Base-by-base conservation (phyloP, 1,140 invertebrate species). In the Ostrea denselamellosa region DNA sequence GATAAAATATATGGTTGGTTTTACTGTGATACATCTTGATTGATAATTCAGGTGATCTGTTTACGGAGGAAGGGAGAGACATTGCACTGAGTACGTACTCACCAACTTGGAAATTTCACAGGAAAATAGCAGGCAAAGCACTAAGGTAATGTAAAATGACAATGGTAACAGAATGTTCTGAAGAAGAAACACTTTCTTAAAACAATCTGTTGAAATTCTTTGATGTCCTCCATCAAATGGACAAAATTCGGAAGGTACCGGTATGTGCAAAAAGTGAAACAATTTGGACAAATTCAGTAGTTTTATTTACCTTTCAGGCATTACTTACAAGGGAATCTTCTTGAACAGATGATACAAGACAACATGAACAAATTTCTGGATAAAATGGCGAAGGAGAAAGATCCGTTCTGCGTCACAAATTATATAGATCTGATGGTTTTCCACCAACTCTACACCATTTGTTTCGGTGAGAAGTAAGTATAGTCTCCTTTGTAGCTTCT, bases 121-220 rank as follows among this genome's bases (percentile, higher is more conserved):
- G 83, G 4, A 88, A 88, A 53, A 85, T 88, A 51, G 87, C 87
- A 0, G 83, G 83, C n/a, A 85, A 68, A 22, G 87, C 58, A 12
- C 97, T 19, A 0, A 82, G 71, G 86, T 83, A 54, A 12, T 62
- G 56, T 7, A n/a, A 19, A 17, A 19, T 19, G 2, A 62, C 56
- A 62, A 19, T 17, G 56, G 14, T 62, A n/a, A 17, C 17, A 7
- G 1, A 0, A 19, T 62, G 8, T 62, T 19, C 14, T 19, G 14
- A n/a, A 62, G 7, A 62, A 17, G 56, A 62, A 19, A 19, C 14
- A 62, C 8, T 19, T n/a, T 62, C 7, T 7, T 19, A 62, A 17
- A n/a, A 8, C 14, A 62, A 62, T 62, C 14, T 62, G 56, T 5
- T 62, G n/a, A 62, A 53, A 53, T 8, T 10, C 8, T 62, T 62